A percentile compares a stretch with the other conserved stretches of the same genome.
Evolutionary conservation across 1,140 invertebrate species (phyloP).

Genomic region (Drosophila baimaii): DNA sequence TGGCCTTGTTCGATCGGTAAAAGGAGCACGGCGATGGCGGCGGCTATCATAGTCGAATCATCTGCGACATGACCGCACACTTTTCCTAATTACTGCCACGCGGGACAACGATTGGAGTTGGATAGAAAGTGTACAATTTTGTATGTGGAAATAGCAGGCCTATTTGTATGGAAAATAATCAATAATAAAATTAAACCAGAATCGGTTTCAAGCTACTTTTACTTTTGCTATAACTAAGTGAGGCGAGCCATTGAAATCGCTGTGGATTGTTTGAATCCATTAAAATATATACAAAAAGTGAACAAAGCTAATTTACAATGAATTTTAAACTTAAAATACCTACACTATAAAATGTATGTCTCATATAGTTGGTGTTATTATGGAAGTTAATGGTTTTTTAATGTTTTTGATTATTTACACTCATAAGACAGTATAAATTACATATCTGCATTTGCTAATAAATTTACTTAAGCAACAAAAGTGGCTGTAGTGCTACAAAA

Average conservation of each 20-base stretch:
- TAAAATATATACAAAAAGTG: not conserved
- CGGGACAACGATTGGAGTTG: not conserved
- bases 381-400: not conserved
- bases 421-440: not conserved
- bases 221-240: not conserved
- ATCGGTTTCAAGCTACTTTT: not conserved
- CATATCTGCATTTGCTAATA: too few species aligned
- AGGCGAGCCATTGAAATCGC: not conserved
- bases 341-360: not conserved
- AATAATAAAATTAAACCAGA: not conserved
- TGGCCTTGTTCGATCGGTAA: constrained; percentile 32
- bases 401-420: not conserved
- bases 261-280: not conserved
- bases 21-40: constrained; percentile 16
- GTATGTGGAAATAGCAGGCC: not conserved
- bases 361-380: too few species aligned
- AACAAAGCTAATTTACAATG: not conserved
- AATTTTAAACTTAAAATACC: not conserved
- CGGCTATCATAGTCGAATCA: constrained; percentile 13
- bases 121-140: not conserved
- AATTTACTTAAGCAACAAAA: too few species aligned
- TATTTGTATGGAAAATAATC: constrained; percentile 1
- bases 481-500: too few species aligned
- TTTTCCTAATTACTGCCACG: constrained; percentile 17
- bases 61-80: constrained; percentile 28